Evolutionary conservation across 2,113 vertebrate species (phyloP).

Genomic region (Leucosticte australis): DNA sequence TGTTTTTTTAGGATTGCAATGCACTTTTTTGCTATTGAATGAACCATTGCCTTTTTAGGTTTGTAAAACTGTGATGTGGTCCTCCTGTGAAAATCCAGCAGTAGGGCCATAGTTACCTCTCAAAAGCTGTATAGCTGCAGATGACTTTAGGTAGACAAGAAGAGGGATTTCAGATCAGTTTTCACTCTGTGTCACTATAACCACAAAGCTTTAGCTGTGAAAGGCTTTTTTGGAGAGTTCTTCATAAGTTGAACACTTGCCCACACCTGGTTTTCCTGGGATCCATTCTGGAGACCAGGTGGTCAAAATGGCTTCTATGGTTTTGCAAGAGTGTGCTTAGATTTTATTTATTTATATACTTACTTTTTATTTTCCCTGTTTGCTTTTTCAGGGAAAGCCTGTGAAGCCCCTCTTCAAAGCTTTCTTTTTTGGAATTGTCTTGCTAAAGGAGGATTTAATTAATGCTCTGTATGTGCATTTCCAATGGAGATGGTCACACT

Average conservation of each 20-base stretch:
- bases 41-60: background rate
- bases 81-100: background rate
- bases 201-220: background rate
- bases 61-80: background rate
- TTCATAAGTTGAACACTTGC: background rate
- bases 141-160: background rate
- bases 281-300: background rate
- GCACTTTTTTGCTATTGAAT: background rate
- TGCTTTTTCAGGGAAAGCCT: background rate
- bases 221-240: background rate
- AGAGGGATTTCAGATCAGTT: background rate
- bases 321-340: background rate
- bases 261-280: background rate
- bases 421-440: background rate
- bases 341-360: background rate
- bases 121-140: background rate
- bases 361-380: background rate
- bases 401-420: background rate
- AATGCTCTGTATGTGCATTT: background rate
- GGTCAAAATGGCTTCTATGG: background rate
- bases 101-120: too few relatives aligned
- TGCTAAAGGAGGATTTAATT: background rate
- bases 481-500: background rate
- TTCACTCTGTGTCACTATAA: background rate
- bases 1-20: background rate